Evolutionary conservation across 30 jellyfish, hydroid and myxozoan genomes (phyloP), one percentile per base, ranked within the genome.

Genomic region (Aurelia sp.): DNA sequence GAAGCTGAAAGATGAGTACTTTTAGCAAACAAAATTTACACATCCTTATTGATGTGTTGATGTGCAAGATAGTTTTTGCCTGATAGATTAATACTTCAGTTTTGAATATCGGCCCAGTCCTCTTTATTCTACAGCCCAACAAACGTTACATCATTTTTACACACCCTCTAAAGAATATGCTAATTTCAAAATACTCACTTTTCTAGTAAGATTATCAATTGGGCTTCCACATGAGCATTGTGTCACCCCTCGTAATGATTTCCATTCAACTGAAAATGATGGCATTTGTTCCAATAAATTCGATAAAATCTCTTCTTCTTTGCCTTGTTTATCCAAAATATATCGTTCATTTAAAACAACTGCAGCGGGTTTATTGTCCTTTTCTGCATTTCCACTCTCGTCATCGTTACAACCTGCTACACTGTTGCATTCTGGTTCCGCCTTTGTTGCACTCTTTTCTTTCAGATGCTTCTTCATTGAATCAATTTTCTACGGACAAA

Each of bases 201-300:
- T 93, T 57, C 98, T 90, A 19, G 96, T 87, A 52, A 93, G 88
- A 51, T 75, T 86, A 65, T 89, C 98, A 24, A 93, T 82, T 1
- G 98, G 98, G 21, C 95, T 93, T 17, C 98, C 97, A 65, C 98
- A 93, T 5, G 97, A 82, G 67, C 98, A 93, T 73, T 93, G 98
- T 4, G 76, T 30, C 7, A 93, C 95, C 19, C 90, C 98, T 41
- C 96, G 50, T 38, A 87, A 51, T 48, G 98, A 83, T 63, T 84
- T 83, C 98, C 98, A 93, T 44, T 93, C 97, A 30, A 93, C 59
- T 53, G 97, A 93, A 74, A 93, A 93, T 47, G 90, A 73, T n/a
- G 95, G 87, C 67, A 88, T 65, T 21, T 88, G 92, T 17, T 70
- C 85, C 24, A 86, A 41, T 4, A 84, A 20, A 72, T 84, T 82